phyloP scores from a whole-genome alignment of 2,113 vertebrate species.

The Rostratula benghalensis region DNA sequence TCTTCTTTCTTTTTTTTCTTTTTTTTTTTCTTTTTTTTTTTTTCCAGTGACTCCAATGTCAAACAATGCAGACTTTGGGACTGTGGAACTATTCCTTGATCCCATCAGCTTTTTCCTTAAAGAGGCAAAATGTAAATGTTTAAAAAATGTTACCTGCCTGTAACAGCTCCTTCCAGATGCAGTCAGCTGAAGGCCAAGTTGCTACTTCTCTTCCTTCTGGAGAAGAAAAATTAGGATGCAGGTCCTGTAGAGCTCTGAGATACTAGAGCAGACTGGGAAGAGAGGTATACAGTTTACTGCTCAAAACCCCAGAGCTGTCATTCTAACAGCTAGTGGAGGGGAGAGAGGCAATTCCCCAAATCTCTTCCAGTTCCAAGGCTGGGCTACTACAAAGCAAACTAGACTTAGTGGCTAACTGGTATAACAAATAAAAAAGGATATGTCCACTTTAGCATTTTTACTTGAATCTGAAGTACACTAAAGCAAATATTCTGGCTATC shows the following conservation, averaged over 20 bases:
- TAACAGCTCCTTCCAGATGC: not conserved
- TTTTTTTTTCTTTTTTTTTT: not conserved
- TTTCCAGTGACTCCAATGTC: not conserved
- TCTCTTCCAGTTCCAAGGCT: not conserved
- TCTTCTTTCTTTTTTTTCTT: not conserved
- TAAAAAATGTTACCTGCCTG: not conserved
- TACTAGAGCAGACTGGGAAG: not conserved
- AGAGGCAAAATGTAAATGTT: not conserved
- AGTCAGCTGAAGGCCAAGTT: not conserved
- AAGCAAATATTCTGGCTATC: not conserved
- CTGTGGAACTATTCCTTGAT: not conserved
- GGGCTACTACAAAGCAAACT: not conserved
- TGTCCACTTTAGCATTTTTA: not conserved
- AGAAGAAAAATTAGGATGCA: not conserved
- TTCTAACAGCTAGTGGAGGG: not conserved
- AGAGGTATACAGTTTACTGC: fast-evolving
- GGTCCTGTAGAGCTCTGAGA: not conserved
- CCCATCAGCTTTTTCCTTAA: not conserved
- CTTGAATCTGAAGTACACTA: not conserved
- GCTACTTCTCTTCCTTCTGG: not conserved
- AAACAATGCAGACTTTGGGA: not conserved
- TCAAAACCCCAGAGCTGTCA: not conserved
- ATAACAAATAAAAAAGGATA: not conserved
- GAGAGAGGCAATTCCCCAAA: not conserved
- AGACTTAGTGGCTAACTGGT: not conserved